phyloP scores from a whole-genome alignment of 2,113 vertebrate genomes.

The Gavialis gangeticus region DNA sequence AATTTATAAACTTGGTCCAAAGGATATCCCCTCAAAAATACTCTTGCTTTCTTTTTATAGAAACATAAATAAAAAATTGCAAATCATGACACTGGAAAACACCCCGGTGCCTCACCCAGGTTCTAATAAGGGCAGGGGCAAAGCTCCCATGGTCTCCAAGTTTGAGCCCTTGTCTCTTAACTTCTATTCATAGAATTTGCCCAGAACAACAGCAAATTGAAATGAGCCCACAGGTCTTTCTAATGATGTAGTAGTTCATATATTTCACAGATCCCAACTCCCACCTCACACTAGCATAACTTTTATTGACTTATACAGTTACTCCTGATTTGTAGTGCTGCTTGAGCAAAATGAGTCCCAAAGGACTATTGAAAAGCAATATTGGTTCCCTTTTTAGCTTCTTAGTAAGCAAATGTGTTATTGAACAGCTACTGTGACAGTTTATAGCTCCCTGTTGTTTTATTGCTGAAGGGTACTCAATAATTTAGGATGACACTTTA shows the following conservation, averaged over 20 bases:
- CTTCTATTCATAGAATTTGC: background rate
- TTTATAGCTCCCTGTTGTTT: conserved; percentile 17
- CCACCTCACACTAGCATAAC: background rate
- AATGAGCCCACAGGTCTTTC: conserved; percentile 49
- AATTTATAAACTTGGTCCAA: too few relatives aligned
- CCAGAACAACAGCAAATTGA: conserved; percentile 44
- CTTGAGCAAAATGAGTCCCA: background rate
- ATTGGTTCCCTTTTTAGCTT: conserved; percentile 4
- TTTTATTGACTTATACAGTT: conserved; percentile 30
- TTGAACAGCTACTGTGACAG: conserved; percentile 19
- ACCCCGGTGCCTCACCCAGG: background rate
- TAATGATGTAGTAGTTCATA: conserved; percentile 23
- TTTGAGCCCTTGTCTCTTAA: background rate
- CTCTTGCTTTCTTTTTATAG: background rate
- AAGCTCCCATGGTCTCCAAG: background rate
- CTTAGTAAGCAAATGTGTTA: background rate
- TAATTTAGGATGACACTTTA: conserved; percentile 22
- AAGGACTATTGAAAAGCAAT: conserved; percentile 42
- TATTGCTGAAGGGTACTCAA: conserved; percentile 12
- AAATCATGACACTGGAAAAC: background rate
- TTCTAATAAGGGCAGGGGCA: background rate
- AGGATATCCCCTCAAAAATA: too few relatives aligned
- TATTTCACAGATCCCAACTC: conserved; percentile 6
- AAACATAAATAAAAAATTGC: background rate
- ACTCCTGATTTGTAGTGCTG: conserved; percentile 35